phyloP scores from a whole-genome alignment of 2,797 vertebrate species.

The Oophaga sylvatica region DNA sequence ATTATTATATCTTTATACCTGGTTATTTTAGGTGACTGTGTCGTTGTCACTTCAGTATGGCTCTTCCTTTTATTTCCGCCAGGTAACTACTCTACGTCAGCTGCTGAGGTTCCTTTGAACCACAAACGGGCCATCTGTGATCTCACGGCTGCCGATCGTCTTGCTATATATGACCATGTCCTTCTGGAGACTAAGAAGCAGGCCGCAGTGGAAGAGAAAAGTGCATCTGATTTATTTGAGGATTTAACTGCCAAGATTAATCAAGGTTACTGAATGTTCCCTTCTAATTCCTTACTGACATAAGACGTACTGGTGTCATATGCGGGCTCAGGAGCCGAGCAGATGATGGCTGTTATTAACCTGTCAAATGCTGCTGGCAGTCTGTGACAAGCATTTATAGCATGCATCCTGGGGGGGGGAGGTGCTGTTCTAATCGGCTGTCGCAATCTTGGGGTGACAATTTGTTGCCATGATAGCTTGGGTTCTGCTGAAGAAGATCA shows the following conservation, averaged over 20 bases:
- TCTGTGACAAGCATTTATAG: no score
- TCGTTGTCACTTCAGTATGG: neutral
- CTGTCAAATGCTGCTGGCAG: no score
- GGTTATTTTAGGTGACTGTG: neutral
- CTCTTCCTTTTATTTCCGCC: slow-evolving; percentile 50
- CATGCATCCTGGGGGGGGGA: no score
- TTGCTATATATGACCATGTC: slow-evolving; percentile 90
- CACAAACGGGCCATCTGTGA: slow-evolving; percentile 89
- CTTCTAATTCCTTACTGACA: no score
- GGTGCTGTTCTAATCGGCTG: no score
- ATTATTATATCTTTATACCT: no score
- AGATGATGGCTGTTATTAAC: no score
- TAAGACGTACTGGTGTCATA: no score
- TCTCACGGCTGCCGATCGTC: slow-evolving; percentile 88
- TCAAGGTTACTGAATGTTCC: slow-evolving; percentile 75
- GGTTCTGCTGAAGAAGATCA: no score
- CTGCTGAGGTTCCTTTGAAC: slow-evolving; percentile 88
- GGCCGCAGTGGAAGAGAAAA: slow-evolving; percentile 73
- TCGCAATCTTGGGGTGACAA: no score
- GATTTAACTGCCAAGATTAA: slow-evolving; percentile 94
- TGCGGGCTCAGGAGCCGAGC: no score
- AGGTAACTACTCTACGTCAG: slow-evolving; percentile 84
- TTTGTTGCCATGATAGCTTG: no score
- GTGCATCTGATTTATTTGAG: slow-evolving; percentile 91
- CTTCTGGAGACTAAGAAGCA: slow-evolving; percentile 77